These are phyloP conservation scores for Odontocolon sp. DNA, from an alignment of 2,888 invertebrate species.

Conservation along the genomic window DNA sequence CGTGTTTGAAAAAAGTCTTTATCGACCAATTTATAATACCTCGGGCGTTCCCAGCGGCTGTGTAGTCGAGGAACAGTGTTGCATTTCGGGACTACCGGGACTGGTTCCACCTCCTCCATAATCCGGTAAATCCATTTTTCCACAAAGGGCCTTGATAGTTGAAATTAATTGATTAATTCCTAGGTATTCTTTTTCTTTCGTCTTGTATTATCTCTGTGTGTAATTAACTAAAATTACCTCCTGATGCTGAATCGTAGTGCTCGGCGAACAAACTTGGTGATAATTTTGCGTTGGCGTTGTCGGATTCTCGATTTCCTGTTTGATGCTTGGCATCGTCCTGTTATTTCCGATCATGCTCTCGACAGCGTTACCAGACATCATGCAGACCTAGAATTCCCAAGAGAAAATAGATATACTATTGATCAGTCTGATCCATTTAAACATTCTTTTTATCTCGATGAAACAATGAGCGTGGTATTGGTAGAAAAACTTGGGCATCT, in stretches of 20 bases:
- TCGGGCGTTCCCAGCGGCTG: conserved; percentile 85
- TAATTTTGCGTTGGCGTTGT: conserved; percentile 78
- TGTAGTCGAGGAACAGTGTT: conserved; percentile 95
- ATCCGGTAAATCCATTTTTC: conserved; percentile 77
- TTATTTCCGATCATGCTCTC: conserved; percentile 78
- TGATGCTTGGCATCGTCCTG: conserved; percentile 81
- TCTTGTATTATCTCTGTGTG: not conserved
- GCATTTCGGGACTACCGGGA: conserved; percentile 91
- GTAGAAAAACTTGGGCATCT: not conserved
- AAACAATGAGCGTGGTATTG: not conserved
- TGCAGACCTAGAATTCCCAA: conserved; percentile 84
- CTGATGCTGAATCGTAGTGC: conserved; percentile 79
- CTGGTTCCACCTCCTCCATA: conserved; percentile 82
- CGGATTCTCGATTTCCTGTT: conserved; percentile 84
- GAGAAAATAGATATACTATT: not conserved
- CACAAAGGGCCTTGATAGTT: conserved; percentile 69
- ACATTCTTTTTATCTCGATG: not conserved
- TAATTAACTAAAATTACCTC: conserved; percentile 71
- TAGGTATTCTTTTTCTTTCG: not conserved
- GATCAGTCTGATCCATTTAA: not conserved
- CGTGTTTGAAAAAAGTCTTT: too few species aligned
- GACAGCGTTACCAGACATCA: conserved; percentile 84
- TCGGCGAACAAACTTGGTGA: conserved; percentile 79
- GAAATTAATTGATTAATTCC: conserved; percentile 3
- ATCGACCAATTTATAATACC: conserved; percentile 80